Percentiles rank a stretch among this genome's conserved stretches.
Conservation (phyloP, 1,140 invertebrate species). For the Sitophilus oryzae region DNA sequence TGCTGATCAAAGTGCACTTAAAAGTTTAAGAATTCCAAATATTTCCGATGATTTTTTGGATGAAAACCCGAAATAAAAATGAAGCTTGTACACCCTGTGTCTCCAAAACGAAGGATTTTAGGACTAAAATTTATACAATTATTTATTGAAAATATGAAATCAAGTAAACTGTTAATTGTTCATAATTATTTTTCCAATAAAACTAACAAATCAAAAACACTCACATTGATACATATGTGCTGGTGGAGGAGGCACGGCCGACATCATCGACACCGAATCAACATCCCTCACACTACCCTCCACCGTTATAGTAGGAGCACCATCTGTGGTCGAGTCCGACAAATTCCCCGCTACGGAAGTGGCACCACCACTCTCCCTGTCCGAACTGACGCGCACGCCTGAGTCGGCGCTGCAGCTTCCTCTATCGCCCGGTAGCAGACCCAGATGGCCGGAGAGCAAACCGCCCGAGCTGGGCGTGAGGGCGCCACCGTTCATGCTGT, state of each 20-base stretch:
- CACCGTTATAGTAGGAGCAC: conserved; percentile 62
- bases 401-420: conserved; percentile 85
- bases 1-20: no score
- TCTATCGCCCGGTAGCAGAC: conserved; percentile 60
- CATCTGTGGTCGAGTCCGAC: conserved; percentile 71
- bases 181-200: background rate
- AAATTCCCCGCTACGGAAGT: conserved; percentile 68
- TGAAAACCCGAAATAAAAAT: no score
- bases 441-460: conserved; percentile 44
- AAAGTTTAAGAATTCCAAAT: no score
- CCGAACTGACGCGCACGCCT: conserved; percentile 74
- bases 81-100: no score
- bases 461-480: conserved; percentile 58
- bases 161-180: background rate
- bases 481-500: conserved; percentile 56
- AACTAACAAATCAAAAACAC: conserved; percentile 42
- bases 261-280: conserved; percentile 67
- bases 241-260: conserved; percentile 60
- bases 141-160: no score
- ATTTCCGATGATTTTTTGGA: no score
- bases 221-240: conserved; percentile 73
- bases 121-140: no score
- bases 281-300: conserved; percentile 56
- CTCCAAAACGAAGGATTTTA: no score
- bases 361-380: conserved; percentile 66